Evolutionary conservation across 1,140 invertebrate species (phyloP).

Genomic region (Bombus sylvicola): DNA sequence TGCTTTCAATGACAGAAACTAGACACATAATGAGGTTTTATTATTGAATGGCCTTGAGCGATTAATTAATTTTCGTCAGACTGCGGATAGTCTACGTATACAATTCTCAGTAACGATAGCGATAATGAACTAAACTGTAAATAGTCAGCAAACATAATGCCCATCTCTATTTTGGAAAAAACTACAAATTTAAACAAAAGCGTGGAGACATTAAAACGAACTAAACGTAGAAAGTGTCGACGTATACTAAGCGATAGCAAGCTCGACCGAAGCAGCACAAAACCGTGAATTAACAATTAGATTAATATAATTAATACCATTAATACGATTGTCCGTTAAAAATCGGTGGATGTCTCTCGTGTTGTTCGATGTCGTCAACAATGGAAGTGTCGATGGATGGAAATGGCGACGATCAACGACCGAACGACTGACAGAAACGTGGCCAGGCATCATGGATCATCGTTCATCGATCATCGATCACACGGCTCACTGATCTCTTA

Average conservation of each 20-base stretch:
- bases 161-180: constrained; percentile 5
- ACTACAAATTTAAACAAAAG: not conserved
- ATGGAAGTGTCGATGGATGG: constrained; percentile 15
- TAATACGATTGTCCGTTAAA: constrained; percentile 23
- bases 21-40: not conserved
- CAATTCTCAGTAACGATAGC: not conserved
- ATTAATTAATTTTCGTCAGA: not conserved
- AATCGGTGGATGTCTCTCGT: constrained; percentile 28
- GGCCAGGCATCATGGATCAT: constrained; percentile 55
- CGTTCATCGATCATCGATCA: constrained; percentile 55
- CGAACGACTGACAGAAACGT: constrained; percentile 45
- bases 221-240: not conserved
- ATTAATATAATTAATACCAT: constrained; percentile 4
- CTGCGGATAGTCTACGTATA: not conserved
- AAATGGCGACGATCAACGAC: constrained; percentile 28
- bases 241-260: not conserved
- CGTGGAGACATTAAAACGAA: not conserved
- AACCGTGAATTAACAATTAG: constrained; percentile 12
- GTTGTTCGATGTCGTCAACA: not conserved
- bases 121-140: not conserved
- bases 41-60: not conserved
- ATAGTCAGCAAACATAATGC: not conserved
- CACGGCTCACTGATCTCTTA: constrained; percentile 5
- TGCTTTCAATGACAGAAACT: not conserved
- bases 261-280: not conserved